phyloP scores from a whole-genome alignment of 2,797 vertebrate genomes.

The Pseudochirops corinnae region DNA sequence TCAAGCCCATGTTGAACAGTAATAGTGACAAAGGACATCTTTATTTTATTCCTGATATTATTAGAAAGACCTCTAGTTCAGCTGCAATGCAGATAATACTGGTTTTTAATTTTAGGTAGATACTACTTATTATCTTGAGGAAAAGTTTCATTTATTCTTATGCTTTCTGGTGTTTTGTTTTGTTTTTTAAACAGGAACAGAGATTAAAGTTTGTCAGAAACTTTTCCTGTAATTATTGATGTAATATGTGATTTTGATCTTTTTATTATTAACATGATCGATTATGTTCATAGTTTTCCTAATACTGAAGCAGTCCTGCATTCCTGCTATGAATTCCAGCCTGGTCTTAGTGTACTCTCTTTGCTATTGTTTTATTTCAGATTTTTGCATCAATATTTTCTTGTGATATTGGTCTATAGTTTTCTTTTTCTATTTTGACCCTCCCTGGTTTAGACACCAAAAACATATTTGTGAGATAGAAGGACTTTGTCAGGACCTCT shows the following conservation, averaged over 20 bases:
- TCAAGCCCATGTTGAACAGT: not conserved
- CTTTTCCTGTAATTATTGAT: not conserved
- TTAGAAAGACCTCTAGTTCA: not conserved
- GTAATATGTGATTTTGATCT: too few species aligned
- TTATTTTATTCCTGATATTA: not conserved
- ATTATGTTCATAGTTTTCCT: not conserved
- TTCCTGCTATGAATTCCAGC: not conserved
- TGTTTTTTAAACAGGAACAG: not conserved
- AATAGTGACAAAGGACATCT: not conserved
- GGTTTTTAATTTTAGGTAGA: not conserved
- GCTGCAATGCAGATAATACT: too few species aligned
- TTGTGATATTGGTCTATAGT: too few species aligned
- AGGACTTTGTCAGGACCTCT: too few species aligned
- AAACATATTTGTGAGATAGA: too few species aligned
- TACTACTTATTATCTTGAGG: not conserved
- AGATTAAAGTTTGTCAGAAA: not conserved
- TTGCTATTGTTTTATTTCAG: too few species aligned
- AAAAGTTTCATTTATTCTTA: not conserved
- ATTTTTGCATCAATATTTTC: too few species aligned
- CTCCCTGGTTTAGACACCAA: too few species aligned
- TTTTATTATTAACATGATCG: not conserved
- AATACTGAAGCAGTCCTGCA: not conserved
- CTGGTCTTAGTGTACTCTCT: not conserved
- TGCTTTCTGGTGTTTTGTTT: not conserved
- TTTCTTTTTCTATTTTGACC: too few species aligned